Percentiles rank a stretch among this genome's conserved stretches.
These are phyloP conservation scores for Orchesellides sinensis DNA, from an alignment of 2,888 invertebrate genomes.

Conservation along the genomic window DNA sequence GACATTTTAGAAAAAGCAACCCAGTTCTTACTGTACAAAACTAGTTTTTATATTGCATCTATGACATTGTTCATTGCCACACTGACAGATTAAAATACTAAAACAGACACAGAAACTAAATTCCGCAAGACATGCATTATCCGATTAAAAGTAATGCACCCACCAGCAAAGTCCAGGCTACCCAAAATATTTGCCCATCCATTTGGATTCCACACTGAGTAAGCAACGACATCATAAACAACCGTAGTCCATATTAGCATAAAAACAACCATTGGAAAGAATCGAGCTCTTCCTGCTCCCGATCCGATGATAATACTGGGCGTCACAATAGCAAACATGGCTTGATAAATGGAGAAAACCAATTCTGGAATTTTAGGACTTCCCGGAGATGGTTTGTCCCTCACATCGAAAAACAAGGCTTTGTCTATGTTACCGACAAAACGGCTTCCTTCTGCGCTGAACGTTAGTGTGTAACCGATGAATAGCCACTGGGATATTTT, in stretches of 20 bases:
- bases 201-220: constrained; percentile 69
- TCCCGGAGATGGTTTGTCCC: constrained; percentile 34
- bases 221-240: constrained; percentile 68
- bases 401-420: constrained; percentile 23
- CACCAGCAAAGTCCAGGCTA: constrained; percentile 66
- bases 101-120: no score
- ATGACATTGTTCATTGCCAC: no score
- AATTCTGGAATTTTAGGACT: constrained; percentile 64
- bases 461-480: constrained; percentile 66
- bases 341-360: constrained; percentile 67
- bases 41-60: no score
- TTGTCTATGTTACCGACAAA: constrained; percentile 67
- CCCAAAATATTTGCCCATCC: constrained; percentile 57
- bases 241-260: constrained; percentile 67
- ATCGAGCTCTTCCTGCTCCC: constrained; percentile 51
- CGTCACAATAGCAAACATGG: constrained; percentile 67
- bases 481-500: constrained; percentile 54
- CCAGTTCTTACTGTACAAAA: no score
- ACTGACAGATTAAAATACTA: no score
- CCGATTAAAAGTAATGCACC: not conserved
- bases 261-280: constrained; percentile 63
- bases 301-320: constrained; percentile 49
- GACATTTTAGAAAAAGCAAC: no score
- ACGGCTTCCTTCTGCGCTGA: constrained; percentile 42
- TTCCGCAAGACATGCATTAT: no score